Evolutionary conservation across 2,888 invertebrate species (phyloP), one percentile per base, ranked within the genome.

Genomic region (Zaprionus obscuricornis): DNA sequence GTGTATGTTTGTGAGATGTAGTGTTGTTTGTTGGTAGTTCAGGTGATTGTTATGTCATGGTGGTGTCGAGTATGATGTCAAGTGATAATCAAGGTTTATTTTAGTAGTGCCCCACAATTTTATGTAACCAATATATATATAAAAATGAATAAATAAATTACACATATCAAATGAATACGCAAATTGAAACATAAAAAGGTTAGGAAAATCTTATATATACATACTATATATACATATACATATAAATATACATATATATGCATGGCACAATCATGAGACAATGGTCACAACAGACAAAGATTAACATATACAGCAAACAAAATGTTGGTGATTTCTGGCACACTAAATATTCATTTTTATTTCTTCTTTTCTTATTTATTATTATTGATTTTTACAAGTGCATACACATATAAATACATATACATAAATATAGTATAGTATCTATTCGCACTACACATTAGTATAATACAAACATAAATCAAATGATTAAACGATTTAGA

Each of bases 81-180:
- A n/a, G 47, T 85, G 51, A 67, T 66, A 45, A 57, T 59, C 46
- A 55, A 56, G 6, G 33, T 49, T 43, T 49, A 43, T 39, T 66
- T 73, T 75, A 85, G 85, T 85, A 83, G 81, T 83, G 84, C 84
- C 85, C 85, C 85, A 83, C 79, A 78, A 57, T 75, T 58, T 33
- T 20, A 73, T 40, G 76, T 79, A 59, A 72, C 57, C 85, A 77
- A 78, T 79, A 79, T n/a, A n/a, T n/a, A n/a, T n/a, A n/a, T 84
- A 85, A 81, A 85, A 78, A 83, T 79, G 66, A 75, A 79, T 68
- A 79, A 85, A 85, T 69, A 83, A 83, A 71, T 60, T 40, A 69
- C 52, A 67, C 45, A 75, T 13, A 36, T 39, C 33, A 67, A 67
- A 64, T 58, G 47, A 74, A 55, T 39, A 57, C 27, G 31, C 27